phyloP scores from a whole-genome alignment of 2,113 vertebrate species.

The Sebastes fasciatus region DNA sequence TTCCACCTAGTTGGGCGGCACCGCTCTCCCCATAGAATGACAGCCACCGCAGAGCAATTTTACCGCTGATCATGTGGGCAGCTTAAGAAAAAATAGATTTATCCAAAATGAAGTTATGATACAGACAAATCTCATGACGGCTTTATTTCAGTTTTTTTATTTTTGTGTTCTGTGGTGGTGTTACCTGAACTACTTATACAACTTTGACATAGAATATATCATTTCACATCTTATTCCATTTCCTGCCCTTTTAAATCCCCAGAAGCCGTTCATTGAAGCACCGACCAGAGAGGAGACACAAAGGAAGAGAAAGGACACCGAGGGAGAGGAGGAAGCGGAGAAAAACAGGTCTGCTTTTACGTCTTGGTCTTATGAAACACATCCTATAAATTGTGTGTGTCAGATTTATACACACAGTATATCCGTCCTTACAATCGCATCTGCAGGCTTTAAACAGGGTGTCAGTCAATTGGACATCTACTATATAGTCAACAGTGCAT shows the following conservation, averaged over 20 bases:
- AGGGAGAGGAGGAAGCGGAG: constrained; percentile 66
- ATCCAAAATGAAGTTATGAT: background rate
- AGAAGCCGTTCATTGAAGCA: constrained; percentile 57
- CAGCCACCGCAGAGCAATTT: no score
- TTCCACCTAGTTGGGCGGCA: no score
- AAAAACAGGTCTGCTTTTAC: constrained; percentile 70
- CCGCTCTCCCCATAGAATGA: no score
- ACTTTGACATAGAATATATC: background rate
- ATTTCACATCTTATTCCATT: background rate
- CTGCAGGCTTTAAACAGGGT: no score
- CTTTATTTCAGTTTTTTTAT: background rate
- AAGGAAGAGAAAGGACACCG: constrained; percentile 47
- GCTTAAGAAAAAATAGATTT: background rate
- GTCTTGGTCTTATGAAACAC: constrained; percentile 2
- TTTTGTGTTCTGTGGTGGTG: background rate
- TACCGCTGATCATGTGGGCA: no score
- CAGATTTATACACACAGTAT: background rate
- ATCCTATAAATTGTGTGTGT: background rate
- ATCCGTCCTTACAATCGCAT: background rate
- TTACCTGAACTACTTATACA: background rate
- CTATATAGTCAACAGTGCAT: background rate
- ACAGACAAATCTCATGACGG: background rate
- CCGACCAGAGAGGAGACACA: constrained; percentile 44
- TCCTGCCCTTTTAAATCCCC: constrained; percentile 26
- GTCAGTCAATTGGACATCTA: background rate